phyloP scores from a whole-genome alignment of 2,113 vertebrate species.

The Elachura formosa region DNA sequence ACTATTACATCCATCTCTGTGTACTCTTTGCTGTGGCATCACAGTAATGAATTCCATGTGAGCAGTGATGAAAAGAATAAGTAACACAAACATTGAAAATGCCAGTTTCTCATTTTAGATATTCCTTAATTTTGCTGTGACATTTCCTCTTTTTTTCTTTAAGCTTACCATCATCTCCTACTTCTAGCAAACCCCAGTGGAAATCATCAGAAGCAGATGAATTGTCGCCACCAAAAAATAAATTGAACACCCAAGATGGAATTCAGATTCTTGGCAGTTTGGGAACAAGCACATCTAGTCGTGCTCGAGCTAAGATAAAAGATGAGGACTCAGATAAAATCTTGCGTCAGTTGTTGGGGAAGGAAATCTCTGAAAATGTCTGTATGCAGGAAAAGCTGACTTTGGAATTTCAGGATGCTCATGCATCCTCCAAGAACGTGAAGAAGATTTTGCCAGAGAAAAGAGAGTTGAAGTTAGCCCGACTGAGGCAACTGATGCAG shows the following conservation, averaged over 20 bases:
- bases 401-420: conserved; percentile 79
- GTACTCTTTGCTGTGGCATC: neutral
- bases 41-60: neutral
- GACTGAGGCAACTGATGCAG: conserved; percentile 92
- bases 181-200: conserved; percentile 83
- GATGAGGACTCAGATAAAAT: conserved; percentile 86
- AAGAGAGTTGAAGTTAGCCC: conserved; percentile 87
- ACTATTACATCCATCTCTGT: neutral
- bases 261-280: conserved; percentile 71
- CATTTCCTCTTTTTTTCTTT: conserved; percentile 21
- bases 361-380: conserved; percentile 82
- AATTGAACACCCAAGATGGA: conserved; percentile 69
- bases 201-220: conserved; percentile 70
- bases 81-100: neutral
- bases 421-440: conserved; percentile 63
- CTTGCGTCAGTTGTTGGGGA: conserved; percentile 85
- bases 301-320: conserved; percentile 77
- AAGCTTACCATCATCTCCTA: conserved; percentile 83
- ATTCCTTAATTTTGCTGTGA: conserved; percentile 3
- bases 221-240: conserved; percentile 67
- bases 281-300: conserved; percentile 42
- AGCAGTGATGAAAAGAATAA: neutral
- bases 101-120: neutral
- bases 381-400: conserved; percentile 82
- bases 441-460: conserved; percentile 80